A percentile compares a stretch with the other conserved stretches of the same genome.
phyloP scores from a whole-genome alignment of 2,888 invertebrate species.

The Acronicta leporina region DNA sequence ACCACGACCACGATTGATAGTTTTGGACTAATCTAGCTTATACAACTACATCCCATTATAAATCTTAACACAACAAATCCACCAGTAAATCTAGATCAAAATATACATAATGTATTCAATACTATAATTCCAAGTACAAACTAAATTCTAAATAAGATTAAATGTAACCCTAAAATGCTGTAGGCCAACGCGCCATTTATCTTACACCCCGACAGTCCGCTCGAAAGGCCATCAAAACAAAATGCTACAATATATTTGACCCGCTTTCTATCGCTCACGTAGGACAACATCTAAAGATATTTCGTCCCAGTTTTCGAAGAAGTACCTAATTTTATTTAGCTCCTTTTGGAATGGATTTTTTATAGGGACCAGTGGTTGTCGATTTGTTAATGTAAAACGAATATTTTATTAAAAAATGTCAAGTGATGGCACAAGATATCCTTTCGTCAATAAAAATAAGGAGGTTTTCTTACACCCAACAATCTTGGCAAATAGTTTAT shows the following conservation, averaged over 20 bases:
- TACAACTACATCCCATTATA: background rate
- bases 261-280: slow-evolving; percentile 53
- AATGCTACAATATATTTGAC: slow-evolving; percentile 50
- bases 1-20: too few relatives aligned
- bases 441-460: too few relatives aligned
- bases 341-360: slow-evolving; percentile 13
- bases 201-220: slow-evolving; percentile 24
- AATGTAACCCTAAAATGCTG: slow-evolving; percentile 20
- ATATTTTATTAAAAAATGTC: too few relatives aligned
- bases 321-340: slow-evolving; percentile 47
- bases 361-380: slow-evolving; percentile 12
- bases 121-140: slow-evolving; percentile 9
- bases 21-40: too few relatives aligned
- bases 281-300: slow-evolving; percentile 30
- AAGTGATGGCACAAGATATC: too few relatives aligned
- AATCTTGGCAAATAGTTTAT: too few relatives aligned
- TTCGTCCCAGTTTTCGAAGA: slow-evolving; percentile 26
- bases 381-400: slow-evolving; percentile 7
- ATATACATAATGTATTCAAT: slow-evolving; percentile 13
- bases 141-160: slow-evolving; percentile 36
- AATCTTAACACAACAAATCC: slow-evolving; percentile 13
- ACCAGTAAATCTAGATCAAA: slow-evolving; percentile 17
- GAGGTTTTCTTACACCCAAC: too few relatives aligned
- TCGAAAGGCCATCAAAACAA: slow-evolving; percentile 52
- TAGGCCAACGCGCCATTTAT: slow-evolving; percentile 27